These are phyloP conservation scores for Carcharodon carcharias DNA, from an alignment of 2,797 vertebrate genomes.

Conservation along the genomic window DNA sequence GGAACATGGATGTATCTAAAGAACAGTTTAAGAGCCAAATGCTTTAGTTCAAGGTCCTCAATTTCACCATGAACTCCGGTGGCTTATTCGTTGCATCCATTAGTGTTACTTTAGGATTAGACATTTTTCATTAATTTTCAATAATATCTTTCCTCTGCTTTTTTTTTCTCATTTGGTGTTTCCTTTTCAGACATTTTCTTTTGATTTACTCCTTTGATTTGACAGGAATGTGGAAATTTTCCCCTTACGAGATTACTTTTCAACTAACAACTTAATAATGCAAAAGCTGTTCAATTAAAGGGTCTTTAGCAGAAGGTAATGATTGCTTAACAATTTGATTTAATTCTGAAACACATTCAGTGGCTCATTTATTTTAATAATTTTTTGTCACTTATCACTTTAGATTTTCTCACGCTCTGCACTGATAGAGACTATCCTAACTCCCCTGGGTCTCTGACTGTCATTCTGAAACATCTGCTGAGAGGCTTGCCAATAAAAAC, in stretches of 20 bases:
- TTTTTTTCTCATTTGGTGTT: neutral
- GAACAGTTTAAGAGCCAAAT: neutral
- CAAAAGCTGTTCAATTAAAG: neutral
- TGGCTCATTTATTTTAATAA: neutral
- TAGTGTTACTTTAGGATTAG: neutral
- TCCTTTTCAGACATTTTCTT: neutral
- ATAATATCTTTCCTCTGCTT: too few species aligned
- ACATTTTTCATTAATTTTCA: neutral
- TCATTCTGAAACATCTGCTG: neutral
- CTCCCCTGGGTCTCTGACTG: neutral
- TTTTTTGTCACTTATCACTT: neutral
- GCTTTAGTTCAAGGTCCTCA: neutral
- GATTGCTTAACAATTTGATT: neutral
- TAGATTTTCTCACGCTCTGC: neutral
- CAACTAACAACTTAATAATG: neutral
- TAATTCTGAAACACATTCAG: neutral
- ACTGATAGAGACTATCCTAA: neutral
- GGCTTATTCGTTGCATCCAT: neutral
- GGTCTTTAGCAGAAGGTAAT: neutral
- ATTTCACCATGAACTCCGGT: neutral
- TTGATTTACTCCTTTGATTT: neutral
- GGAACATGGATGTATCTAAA: neutral
- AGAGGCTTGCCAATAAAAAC: neutral
- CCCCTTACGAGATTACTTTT: too few species aligned
- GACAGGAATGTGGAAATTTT: neutral